A percentile compares a stretch with the other conserved stretches of the same genome.
Evolutionary conservation across 2,888 invertebrate species (phyloP).

Genomic region (Noctua janthe): DNA sequence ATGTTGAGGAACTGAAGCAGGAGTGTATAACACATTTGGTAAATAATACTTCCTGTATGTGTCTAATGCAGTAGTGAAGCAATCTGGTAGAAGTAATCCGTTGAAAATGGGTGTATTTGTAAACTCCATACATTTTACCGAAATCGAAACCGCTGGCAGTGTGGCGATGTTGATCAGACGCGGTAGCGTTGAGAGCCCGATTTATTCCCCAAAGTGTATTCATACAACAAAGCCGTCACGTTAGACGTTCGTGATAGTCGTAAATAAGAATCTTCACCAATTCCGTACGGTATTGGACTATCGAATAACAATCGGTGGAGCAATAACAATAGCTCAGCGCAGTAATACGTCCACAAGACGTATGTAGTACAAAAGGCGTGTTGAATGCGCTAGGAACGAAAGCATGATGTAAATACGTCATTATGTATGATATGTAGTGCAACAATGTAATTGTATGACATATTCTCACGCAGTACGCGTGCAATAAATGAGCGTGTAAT

Average conservation of each 20-base stretch:
- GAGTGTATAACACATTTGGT: not conserved
- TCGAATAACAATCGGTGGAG: constrained; percentile 56
- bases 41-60: not conserved
- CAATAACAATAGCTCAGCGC: constrained; percentile 47
- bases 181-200: constrained; percentile 23
- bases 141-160: constrained; percentile 15
- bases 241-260: constrained; percentile 40
- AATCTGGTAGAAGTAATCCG: constrained; percentile 12
- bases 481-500: constrained; percentile 65
- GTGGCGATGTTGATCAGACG: constrained; percentile 25
- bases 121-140: constrained; percentile 24
- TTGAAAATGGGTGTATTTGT: constrained; percentile 31
- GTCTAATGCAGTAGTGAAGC: not conserved
- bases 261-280: constrained; percentile 57
- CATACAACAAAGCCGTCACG: constrained; percentile 37
- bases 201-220: constrained; percentile 49
- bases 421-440: constrained; percentile 61
- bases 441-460: constrained; percentile 63
- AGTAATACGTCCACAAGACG: constrained; percentile 24
- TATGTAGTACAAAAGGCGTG: constrained; percentile 2
- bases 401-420: constrained; percentile 58
- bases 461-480: constrained; percentile 66
- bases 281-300: constrained; percentile 44
- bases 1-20: not conserved
- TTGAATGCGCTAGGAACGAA: constrained; percentile 50